phyloP scores from a whole-genome alignment of 2,797 vertebrate species.

The Dicrostonyx torquatus region DNA sequence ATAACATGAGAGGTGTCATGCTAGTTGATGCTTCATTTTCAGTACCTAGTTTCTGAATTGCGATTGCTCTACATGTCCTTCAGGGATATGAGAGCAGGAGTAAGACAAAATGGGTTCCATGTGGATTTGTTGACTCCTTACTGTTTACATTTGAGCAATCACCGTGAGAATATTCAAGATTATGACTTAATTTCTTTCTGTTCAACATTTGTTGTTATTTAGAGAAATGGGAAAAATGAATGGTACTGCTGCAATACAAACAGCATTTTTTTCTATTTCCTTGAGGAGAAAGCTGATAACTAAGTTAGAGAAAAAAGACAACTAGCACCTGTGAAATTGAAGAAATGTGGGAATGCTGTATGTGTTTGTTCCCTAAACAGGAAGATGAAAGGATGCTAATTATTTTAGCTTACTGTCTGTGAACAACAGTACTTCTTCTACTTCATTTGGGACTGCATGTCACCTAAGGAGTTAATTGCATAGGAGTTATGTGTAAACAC shows the following conservation, averaged over 20 bases:
- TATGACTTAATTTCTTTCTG: conserved; percentile 36
- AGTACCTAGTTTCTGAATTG: neutral
- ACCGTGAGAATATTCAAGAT: neutral
- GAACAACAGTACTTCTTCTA: neutral
- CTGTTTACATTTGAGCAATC: conserved; percentile 1
- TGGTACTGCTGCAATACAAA: neutral
- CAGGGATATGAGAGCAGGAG: neutral
- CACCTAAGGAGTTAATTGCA: neutral
- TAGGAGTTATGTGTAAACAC: neutral
- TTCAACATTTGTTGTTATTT: conserved; percentile 18
- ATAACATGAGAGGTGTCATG: neutral
- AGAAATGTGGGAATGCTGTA: neutral
- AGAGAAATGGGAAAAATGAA: neutral
- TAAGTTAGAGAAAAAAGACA: neutral
- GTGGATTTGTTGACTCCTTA: neutral
- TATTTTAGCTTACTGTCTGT: neutral
- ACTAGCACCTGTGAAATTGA: neutral
- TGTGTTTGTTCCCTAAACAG: neutral
- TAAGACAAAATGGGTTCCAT: conserved; percentile 3
- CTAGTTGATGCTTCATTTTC: neutral
- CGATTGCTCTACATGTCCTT: neutral
- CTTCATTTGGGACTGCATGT: neutral
- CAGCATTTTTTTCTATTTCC: neutral
- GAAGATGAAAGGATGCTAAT: neutral
- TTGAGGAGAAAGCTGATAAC: neutral